Conservation (phyloP, 2,888 invertebrate genomes). For the Drosophila putrida region DNA sequence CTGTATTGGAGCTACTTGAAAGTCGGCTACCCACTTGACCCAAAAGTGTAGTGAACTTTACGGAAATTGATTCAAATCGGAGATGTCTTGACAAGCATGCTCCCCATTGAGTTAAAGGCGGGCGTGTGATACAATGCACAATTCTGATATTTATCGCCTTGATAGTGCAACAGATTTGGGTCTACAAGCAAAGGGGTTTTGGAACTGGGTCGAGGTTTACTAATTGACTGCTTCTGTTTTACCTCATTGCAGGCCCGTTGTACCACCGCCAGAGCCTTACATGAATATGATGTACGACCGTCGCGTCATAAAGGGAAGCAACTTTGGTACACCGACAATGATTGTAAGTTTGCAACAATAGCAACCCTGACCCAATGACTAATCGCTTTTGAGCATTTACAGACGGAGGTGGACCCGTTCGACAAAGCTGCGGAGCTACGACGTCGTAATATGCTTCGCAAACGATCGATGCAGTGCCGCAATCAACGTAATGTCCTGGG, state of each 20-base stretch:
- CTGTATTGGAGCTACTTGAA: slow-evolving; percentile 4
- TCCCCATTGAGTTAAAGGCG: slow-evolving; percentile 21
- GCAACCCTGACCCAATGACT: slow-evolving; percentile 63
- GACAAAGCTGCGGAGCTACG: slow-evolving; percentile 86
- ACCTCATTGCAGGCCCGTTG: slow-evolving; percentile 76
- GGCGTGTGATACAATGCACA: slow-evolving; percentile 30
- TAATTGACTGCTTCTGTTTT: slow-evolving; percentile 55
- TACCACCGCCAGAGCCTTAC: slow-evolving; percentile 86
- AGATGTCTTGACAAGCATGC: slow-evolving; percentile 72
- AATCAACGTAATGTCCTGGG: slow-evolving; percentile 86
- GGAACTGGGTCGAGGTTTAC: slow-evolving; percentile 73
- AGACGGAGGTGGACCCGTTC: slow-evolving; percentile 86
- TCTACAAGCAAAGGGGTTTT: not conserved
- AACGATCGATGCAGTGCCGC: slow-evolving; percentile 87
- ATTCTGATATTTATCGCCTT: slow-evolving; percentile 72
- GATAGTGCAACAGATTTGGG: slow-evolving; percentile 74
- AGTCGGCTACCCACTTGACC: slow-evolving; percentile 58
- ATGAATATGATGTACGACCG: slow-evolving; percentile 96
- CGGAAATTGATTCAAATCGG: slow-evolving; percentile 79
- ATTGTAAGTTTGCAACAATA: slow-evolving; percentile 68
- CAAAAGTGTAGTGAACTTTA: slow-evolving; percentile 81
- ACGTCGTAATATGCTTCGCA: slow-evolving; percentile 91
- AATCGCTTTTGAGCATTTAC: slow-evolving; percentile 25
- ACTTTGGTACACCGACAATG: slow-evolving; percentile 86
- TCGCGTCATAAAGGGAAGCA: slow-evolving; percentile 94